These are phyloP conservation scores for Merluccius polli DNA, from an alignment of 2,797 vertebrate species.

Conservation along the genomic window DNA sequence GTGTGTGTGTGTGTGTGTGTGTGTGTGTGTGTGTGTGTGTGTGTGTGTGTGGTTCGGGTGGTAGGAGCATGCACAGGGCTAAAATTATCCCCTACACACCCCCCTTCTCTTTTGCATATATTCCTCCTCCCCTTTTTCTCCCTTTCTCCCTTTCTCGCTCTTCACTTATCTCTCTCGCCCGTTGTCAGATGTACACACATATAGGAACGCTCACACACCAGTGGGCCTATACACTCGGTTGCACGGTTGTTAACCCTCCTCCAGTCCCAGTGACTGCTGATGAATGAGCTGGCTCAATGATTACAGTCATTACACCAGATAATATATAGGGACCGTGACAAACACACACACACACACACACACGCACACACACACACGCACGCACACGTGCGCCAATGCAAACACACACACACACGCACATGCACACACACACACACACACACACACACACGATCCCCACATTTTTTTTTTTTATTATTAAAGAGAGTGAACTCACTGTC, in stretches of 20 bases:
- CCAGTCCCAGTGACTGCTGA: constrained; percentile 65
- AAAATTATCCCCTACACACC: not conserved
- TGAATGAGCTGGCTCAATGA: constrained; percentile 63
- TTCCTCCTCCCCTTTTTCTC: not conserved
- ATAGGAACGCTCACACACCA: not conserved
- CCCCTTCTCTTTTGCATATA: not conserved
- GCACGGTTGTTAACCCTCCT: constrained; percentile 71
- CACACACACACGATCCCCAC: not conserved
- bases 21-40: constrained; percentile 8
- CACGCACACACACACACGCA: constrained; percentile 16
- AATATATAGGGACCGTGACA: constrained; percentile 51
- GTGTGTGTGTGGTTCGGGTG: not conserved
- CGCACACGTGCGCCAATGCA: constrained; percentile 22
- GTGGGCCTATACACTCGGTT: constrained; percentile 37
- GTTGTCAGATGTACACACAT: constrained; percentile 3
- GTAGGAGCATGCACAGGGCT: not conserved
- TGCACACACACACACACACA: constrained; percentile 10
- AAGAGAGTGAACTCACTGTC: not conserved
- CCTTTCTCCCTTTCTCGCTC: not conserved
- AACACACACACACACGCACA: constrained; percentile 8
- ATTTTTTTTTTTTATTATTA: too few species aligned
- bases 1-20: constrained; percentile 8
- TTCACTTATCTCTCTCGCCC: not conserved
- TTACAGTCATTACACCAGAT: constrained; percentile 73
- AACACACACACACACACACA: constrained; percentile 17